Percentiles rank a stretch among this genome's conserved stretches.
Evolutionary conservation across 2,113 vertebrate species (phyloP).

Genomic region (Vombatus ursinus): DNA sequence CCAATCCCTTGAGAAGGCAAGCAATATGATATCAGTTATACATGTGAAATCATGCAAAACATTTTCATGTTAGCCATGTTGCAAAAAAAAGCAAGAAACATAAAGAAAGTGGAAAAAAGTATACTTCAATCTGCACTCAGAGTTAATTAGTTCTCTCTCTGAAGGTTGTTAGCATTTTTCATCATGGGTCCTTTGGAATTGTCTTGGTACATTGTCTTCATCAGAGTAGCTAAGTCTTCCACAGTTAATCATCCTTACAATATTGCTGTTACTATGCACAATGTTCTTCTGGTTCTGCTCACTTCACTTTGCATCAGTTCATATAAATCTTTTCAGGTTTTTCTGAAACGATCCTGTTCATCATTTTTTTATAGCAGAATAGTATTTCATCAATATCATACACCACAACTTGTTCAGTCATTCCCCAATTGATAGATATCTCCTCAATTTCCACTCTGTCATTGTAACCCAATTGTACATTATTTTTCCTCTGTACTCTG

Average conservation of each 20-base stretch:
- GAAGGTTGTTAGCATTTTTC: not conserved
- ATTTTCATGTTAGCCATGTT: not conserved
- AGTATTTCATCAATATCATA: not conserved
- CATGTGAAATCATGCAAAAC: not conserved
- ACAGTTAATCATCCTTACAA: not conserved
- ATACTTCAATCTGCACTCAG: not conserved
- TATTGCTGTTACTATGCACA: not conserved
- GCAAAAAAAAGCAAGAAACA: not conserved
- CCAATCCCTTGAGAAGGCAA: not conserved
- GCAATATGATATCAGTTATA: not conserved
- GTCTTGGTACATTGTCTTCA: not conserved
- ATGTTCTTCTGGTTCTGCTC: not conserved
- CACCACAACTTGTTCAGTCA: not conserved
- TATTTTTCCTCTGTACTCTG: not conserved
- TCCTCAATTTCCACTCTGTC: not conserved
- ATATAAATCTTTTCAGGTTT: not conserved
- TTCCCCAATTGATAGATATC: not conserved
- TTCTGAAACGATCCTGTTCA: not conserved
- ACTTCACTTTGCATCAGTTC: not conserved
- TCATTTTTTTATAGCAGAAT: not conserved
- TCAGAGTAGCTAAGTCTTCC: not conserved
- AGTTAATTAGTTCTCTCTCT: not conserved
- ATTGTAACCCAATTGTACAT: not conserved
- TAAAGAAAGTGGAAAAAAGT: not conserved
- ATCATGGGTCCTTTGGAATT: not conserved